Percentiles rank a stretch among this genome's conserved stretches.
Evolutionary conservation across 2,888 invertebrate species (phyloP).

Genomic region (Camponotus fellah): DNA sequence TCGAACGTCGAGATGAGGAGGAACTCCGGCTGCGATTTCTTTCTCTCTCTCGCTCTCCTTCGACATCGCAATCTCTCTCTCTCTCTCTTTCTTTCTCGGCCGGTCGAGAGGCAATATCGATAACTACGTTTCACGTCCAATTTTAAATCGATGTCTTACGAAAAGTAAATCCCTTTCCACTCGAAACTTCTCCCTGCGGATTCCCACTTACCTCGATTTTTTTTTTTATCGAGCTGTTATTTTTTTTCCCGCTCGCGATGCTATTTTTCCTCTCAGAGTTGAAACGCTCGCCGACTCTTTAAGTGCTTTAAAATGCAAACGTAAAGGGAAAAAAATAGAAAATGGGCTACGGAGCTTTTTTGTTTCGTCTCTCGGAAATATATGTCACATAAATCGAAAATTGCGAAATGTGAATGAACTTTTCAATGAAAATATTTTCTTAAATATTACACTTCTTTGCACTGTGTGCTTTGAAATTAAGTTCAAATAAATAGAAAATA

Average conservation of each 20-base stretch:
- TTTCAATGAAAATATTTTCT: neutral
- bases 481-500: constrained; percentile 1
- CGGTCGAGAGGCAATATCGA: constrained; percentile 43
- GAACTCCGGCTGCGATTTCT: constrained; percentile 38
- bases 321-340: neutral
- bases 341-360: neutral
- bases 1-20: constrained; percentile 56
- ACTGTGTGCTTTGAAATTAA: neutral
- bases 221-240: neutral
- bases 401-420: neutral
- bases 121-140: constrained; percentile 54
- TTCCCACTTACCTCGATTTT: constrained; percentile 38
- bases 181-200: constrained; percentile 28
- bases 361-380: neutral
- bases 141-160: constrained; percentile 49
- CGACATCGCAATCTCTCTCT: constrained; percentile 35
- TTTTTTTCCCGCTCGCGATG: neutral
- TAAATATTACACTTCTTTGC: neutral
- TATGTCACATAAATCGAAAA: neutral
- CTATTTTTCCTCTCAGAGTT: neutral
- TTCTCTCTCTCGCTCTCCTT: constrained; percentile 1
- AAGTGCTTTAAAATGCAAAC: neutral
- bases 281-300: neutral
- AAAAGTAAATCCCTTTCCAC: constrained; percentile 29
- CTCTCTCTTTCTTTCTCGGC: constrained; percentile 18